Conservation (phyloP, 2,113 vertebrate species). For the Zosterops japonicus region DNA sequence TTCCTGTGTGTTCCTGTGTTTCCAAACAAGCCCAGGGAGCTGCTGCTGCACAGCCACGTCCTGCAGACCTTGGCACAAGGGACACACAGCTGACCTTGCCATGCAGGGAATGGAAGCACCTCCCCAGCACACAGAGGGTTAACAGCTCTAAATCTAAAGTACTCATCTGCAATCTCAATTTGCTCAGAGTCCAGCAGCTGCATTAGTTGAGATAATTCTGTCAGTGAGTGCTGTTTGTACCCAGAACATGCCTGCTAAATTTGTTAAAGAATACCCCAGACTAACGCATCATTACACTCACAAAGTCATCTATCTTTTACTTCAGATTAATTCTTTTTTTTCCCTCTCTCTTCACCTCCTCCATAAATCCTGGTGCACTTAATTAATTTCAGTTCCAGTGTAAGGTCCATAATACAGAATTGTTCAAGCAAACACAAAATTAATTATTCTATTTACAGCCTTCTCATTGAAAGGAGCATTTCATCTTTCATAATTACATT, state of each 20-base stretch:
- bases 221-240: constrained; percentile 84
- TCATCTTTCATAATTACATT: constrained; percentile 99
- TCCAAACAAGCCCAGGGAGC: neutral
- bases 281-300: constrained; percentile 94
- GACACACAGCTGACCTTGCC: neutral
- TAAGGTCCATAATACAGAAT: constrained; percentile 97
- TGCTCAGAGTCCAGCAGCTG: constrained; percentile 86
- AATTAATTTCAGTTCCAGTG: constrained; percentile 99
- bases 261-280: constrained; percentile 90
- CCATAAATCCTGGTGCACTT: constrained; percentile 99
- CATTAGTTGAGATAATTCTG: constrained; percentile 91
- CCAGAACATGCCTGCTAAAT: constrained; percentile 90
- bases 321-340: constrained; percentile 97
- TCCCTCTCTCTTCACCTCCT: constrained; percentile 90
- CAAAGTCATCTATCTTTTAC: constrained; percentile 98
- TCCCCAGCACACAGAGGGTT: constrained; percentile 22
- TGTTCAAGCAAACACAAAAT: constrained; percentile 99
- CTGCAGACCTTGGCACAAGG: neutral
- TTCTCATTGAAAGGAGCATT: constrained; percentile 99
- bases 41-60: fast-evolving
- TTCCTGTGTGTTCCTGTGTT: neutral
- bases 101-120: neutral
- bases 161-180: constrained; percentile 72
- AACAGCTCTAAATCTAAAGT: constrained; percentile 65
- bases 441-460: constrained; percentile 99